These are phyloP conservation scores for Tachypleus tridentatus DNA, from an alignment of 1,140 invertebrate genomes.

Conservation along the genomic window DNA sequence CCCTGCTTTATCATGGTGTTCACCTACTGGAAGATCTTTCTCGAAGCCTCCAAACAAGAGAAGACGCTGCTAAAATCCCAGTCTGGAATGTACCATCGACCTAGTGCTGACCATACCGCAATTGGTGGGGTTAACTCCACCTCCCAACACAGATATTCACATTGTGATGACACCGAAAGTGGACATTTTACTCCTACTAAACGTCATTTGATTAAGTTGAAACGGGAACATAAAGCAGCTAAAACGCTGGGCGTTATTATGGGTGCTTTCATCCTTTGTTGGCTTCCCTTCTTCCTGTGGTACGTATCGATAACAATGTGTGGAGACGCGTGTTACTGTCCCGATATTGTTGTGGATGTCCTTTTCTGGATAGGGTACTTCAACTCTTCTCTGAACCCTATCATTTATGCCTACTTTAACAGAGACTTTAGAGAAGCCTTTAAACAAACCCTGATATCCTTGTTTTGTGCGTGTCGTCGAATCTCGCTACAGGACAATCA, in stretches of 20 bases:
- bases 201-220: slow-evolving; percentile 75
- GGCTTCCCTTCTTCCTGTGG: slow-evolving; percentile 95
- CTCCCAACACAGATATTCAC: slow-evolving; percentile 23
- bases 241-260: slow-evolving; percentile 92
- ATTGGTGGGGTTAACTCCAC: too few species aligned
- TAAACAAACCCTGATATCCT: slow-evolving; percentile 79
- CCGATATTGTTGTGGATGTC: slow-evolving; percentile 69
- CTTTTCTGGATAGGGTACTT: slow-evolving; percentile 99
- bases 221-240: slow-evolving; percentile 90
- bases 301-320: slow-evolving; percentile 75
- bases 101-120: too few species aligned
- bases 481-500: slow-evolving; percentile 17
- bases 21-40: slow-evolving; percentile 80
- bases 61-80: slow-evolving; percentile 61
- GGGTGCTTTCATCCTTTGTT: slow-evolving; percentile 88
- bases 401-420: slow-evolving; percentile 99
- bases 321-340: slow-evolving; percentile 46
- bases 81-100: too few species aligned
- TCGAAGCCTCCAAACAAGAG: slow-evolving; percentile 84
- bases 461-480: slow-evolving; percentile 50
- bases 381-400: slow-evolving; percentile 91
- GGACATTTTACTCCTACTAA: slow-evolving; percentile 63
- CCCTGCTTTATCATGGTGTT: slow-evolving; percentile 90
- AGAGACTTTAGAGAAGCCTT: slow-evolving; percentile 96
- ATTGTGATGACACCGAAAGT: slow-evolving; percentile 27